Percentiles rank a stretch among this genome's conserved stretches.
Evolutionary conservation across 2,797 vertebrate species (phyloP).

Genomic region (Sarcoramphus papa): DNA sequence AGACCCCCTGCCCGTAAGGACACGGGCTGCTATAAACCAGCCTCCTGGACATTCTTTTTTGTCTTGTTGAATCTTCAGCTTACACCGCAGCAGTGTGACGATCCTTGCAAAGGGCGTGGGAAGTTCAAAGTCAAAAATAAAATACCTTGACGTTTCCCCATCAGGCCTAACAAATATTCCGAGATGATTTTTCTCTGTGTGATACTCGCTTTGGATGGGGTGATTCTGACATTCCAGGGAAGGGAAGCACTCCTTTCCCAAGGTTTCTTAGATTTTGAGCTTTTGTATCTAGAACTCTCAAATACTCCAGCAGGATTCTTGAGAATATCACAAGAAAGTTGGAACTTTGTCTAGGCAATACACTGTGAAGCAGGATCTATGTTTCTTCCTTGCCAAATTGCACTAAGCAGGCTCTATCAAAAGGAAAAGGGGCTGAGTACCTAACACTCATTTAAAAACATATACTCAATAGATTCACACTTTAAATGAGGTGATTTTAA

Average conservation of each 20-base stretch:
- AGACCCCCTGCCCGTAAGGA: not conserved
- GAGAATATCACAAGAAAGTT: not conserved
- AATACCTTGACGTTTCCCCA: not conserved
- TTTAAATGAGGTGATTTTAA: not conserved
- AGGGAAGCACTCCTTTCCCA: not conserved
- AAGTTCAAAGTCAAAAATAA: not conserved
- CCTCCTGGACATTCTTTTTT: not conserved
- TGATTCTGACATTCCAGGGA: not conserved
- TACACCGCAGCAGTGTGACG: not conserved
- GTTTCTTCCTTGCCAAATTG: not conserved
- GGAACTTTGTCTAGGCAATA: not conserved
- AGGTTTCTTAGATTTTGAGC: not conserved
- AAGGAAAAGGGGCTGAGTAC: not conserved
- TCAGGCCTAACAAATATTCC: not conserved
- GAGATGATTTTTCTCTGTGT: not conserved
- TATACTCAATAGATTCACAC: not conserved
- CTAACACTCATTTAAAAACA: not conserved
- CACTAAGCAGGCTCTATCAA: not conserved
- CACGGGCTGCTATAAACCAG: not conserved
- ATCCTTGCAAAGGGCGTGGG: not conserved
- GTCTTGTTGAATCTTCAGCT: not conserved
- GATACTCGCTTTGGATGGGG: not conserved
- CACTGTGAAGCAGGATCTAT: not conserved
- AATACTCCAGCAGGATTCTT: not conserved
- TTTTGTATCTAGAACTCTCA: not conserved